Percentiles rank a stretch among this genome's conserved stretches.
Evolutionary conservation across 2,113 vertebrate species (phyloP).

Genomic region (Nicator chloris): DNA sequence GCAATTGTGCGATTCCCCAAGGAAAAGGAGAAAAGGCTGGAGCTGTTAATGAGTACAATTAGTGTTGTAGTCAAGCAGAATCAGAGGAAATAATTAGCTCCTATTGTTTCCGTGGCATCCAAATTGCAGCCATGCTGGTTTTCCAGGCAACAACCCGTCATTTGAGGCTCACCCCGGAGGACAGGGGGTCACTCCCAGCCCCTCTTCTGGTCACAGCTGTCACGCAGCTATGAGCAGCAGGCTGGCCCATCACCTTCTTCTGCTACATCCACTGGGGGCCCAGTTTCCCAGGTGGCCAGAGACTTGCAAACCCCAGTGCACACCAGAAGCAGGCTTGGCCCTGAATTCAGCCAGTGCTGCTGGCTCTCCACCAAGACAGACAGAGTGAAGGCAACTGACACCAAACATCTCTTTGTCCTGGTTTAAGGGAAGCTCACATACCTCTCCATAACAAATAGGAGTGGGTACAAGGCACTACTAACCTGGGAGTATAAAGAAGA

Average conservation of each 20-base stretch:
- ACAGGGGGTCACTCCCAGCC: neutral
- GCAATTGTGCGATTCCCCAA: neutral
- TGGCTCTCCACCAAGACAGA: neutral
- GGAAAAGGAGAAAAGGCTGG: conserved; percentile 27
- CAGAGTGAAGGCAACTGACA: neutral
- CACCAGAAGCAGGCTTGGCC: neutral
- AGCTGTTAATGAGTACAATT: conserved; percentile 59
- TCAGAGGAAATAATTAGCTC: conserved; percentile 56
- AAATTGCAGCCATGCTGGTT: neutral
- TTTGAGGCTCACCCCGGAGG: neutral
- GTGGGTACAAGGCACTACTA: neutral
- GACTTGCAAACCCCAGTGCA: neutral
- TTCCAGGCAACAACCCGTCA: neutral
- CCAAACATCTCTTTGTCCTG: neutral
- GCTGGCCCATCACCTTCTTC: neutral
- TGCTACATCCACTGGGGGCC: neutral
- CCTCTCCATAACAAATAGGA: neutral
- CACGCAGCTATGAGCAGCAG: neutral
- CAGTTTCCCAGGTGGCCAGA: neutral
- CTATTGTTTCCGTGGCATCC: neutral
- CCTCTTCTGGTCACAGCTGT: neutral
- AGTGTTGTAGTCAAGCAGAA: conserved; percentile 45
- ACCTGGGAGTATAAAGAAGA: neutral
- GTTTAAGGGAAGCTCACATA: neutral
- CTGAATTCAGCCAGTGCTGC: neutral